Base-by-base conservation (phyloP, 2,113 vertebrate species). In the Menura novaehollandiae region DNA sequence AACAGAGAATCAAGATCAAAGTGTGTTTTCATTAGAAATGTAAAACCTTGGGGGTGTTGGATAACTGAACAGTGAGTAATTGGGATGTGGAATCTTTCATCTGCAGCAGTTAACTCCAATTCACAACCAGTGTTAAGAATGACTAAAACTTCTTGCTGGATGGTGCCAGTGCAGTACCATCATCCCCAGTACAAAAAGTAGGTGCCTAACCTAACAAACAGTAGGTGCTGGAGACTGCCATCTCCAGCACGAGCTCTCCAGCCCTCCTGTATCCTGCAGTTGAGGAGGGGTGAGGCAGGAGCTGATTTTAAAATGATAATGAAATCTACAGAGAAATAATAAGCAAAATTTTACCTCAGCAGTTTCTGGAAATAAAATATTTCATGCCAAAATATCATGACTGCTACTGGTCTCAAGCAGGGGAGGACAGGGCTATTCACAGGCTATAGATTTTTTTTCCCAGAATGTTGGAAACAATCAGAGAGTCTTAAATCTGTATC, bases 181-280 rank as follows among this genome's bases (percentile, higher is more conserved):
- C 72, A 58, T 17, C 46, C 51, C 53, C n/a, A 10, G 6, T 15
- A 44, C 58, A 35, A 47, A 37, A 30, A 55, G 23, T 3, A 18
- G 11, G 20, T 63, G 37, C 16, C 46, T 27, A 26, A 18, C 13
- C n/a, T n/a, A n/a, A n/a, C n/a, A n/a, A n/a, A n/a, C n/a, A n/a
- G n/a, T n/a, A n/a, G n/a, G n/a, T n/a, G n/a, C n/a, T n/a, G n/a
- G 60, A 47, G 18, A 52, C 13, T 3, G 1, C 2, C 2, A 2
- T 27, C 37, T 60, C 53, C 56, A 89, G 26, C 22, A 49, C 13
- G 30, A 11, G 12, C 32, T 33, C 27, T 76, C 33, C 64, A 71
- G 27, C 18, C 52, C 10, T 72, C 7, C 27, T 69, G 10, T 14
- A 64, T 56, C 24, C 71, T 80, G 24, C 10, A 18, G 13, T 13